Evolutionary conservation across 1,140 invertebrate genomes (phyloP), one percentile per base, ranked within the genome.

Genomic region (Arctopsyche grandis): DNA sequence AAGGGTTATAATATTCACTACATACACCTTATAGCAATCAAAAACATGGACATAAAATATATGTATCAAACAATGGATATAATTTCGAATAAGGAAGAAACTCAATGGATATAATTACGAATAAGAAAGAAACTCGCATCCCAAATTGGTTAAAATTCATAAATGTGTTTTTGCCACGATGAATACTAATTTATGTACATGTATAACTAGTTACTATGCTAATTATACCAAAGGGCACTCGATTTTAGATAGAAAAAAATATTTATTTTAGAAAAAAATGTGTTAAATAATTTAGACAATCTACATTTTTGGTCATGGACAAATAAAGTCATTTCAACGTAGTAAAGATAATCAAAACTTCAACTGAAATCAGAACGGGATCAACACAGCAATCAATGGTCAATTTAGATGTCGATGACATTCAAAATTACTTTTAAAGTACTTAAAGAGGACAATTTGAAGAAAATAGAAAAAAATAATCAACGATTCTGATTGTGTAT

Each of bases 131-230:
- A 38, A 38, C 29, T 38, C 1, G 7, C 29, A 38, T 38, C 29
- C 29, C 29, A 38, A 38, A 38, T 38, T 1, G 29, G 29, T 38
- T 38, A 38, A 38, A 38, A 38, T 4, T 1, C 7, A 38, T 4
- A 38, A 38, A 38, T 29, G 66, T 69, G 26, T 76, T 76, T 80
- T 80, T 80, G 79, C 74, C 79, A 80, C 79, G 56, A 63, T 76
- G 44, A 69, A 60, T 60, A 60, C 21, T 60, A 60, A 60, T 60
- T 60, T 19, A n/a, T 60, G 16, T 60, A 60, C 56, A 60, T 19
- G 0, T 19, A 19, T 19, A 19, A 60, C 16, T 60, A 52, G 12
- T 21, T 60, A 16, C 9, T 60, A 60, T 9, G 12, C 12, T 52
- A 19, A 19, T 19, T 19, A 60, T 60, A 60, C 21, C 21, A 19